Base-by-base conservation (phyloP, 1,140 invertebrate genomes). In the Drosophila sp. region DNA sequence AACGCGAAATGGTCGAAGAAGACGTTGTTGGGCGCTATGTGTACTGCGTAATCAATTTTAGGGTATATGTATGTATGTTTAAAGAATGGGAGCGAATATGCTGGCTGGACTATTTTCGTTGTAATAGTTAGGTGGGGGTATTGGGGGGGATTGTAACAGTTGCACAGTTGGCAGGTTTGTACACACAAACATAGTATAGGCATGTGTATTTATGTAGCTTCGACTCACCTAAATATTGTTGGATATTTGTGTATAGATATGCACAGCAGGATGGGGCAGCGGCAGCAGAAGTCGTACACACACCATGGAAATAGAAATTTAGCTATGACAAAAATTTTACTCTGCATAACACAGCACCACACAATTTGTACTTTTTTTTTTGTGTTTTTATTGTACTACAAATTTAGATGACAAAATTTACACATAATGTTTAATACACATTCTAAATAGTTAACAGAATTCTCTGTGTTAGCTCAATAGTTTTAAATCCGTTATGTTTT, bases 11-110 rank as follows among this genome's bases (percentile, higher is more conserved):
- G 57, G 38, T 56, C 45, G 46, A 56, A 59, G 56, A 65, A 67
- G 29, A 72, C 50, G 64, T 40, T 14, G 36, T 67, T 67, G 38
- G 48, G 36, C 53, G 57, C 40, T 53, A 29, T 40, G 18, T 54
- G 59, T 73, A 89, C 83, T 89, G 82, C 82, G 83, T 89, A 87
- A 87, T 87, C 82, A 87, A 79, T 73, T 87, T 84, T 84, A 41
- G 59, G 46, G 59, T 62, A 62, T 29, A 29, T 21, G 21, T 21
- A 21, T 21, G 21, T 21, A 21, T 21, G 21, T 21, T n/a, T 11
- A 36, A n/a, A 14, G 25, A 4, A 21, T 3, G 11, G 29, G 18
- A 21, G 18, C 9, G 6, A 1, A 34, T 45, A 50, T 34, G 53
- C 64, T 62, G 62, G 56, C 69, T 78, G 75, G 71, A 86, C 66